Base-by-base conservation (phyloP, 2,797 vertebrate genomes). In the Fistularia tabacaria region DNA sequence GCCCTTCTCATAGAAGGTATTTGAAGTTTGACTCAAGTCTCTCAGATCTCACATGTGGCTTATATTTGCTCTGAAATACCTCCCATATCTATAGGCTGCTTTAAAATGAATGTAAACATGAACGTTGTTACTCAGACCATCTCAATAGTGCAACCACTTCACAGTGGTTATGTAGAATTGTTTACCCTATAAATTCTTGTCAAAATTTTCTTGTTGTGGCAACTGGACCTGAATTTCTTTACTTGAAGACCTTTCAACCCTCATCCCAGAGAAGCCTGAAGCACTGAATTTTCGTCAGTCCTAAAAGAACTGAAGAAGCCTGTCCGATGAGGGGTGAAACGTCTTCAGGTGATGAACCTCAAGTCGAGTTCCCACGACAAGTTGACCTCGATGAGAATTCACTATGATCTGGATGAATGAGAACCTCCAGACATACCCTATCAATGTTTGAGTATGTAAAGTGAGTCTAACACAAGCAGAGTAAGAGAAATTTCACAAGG, bases 21-120 rank as follows among this genome's bases (percentile, higher is more conserved):
- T 81, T 82, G 76, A 85, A 84, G 86, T 81, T 76, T 58, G 62
- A 66, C 69, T 68, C 60, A 7, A 45, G 67, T 57, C 58, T 72
- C 45, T 74, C 69, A 71, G 77, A 82, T 82, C 75, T 82, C 77
- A 88, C 80, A 83, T 84, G 83, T 88, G 85, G 83, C 70, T 87
- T 57, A 51, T 78, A 77, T 87, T 83, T 83, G 64, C 65, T 58
- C 53, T 48, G 64, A 81, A 79, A 84, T 71, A 71, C 69, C 76
- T 76, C 71, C 49, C 61, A 82, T 77, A 83, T 77, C 74, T 73
- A 73, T 62, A 64, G 79, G 79, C 74, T 71, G 77, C 73, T 81
- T 78, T 71, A 66, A 74, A 75, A 83, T 57, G 46, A 72, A 82
- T 70, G 80, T 82, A 85, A 88, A 84, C 82, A 79, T 44, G 49